These are phyloP conservation scores for Gortyna flavago DNA, from an alignment of 2,888 invertebrate genomes.

Conservation along the genomic window DNA sequence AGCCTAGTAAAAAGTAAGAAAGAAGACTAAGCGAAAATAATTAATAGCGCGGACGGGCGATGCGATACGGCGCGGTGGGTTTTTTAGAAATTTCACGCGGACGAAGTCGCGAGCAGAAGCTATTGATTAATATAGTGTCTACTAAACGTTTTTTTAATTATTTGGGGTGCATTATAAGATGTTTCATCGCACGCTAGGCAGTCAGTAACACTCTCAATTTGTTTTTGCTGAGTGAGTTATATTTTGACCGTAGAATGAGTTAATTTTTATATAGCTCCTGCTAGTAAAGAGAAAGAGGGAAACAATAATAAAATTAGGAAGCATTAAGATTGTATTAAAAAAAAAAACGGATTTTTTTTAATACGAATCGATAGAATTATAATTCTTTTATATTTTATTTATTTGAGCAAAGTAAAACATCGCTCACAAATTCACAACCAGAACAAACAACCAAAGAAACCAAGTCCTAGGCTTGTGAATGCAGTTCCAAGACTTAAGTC, in stretches of 20 bases:
- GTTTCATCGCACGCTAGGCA: not conserved
- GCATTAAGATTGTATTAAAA: no score
- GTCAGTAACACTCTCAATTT: not conserved
- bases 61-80: no score
- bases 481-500: constrained; percentile 55
- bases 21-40: no score
- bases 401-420: no score
- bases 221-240: not conserved
- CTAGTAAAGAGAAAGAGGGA: not conserved
- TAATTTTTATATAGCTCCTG: not conserved
- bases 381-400: no score
- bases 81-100: no score
- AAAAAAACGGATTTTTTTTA: no score
- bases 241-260: not conserved
- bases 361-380: no score
- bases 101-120: no score
- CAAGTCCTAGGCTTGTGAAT: constrained; percentile 40
- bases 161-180: constrained; percentile 1
- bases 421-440: not conserved
- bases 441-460: constrained; percentile 37
- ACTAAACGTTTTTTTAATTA: constrained; percentile 7
- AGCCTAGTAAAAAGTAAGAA: no score
- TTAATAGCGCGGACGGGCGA: no score
- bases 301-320: no score
- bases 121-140: not conserved